These are phyloP conservation scores for Silvanus unidentatus DNA, from an alignment of 2,888 invertebrate genomes.

Conservation along the genomic window DNA sequence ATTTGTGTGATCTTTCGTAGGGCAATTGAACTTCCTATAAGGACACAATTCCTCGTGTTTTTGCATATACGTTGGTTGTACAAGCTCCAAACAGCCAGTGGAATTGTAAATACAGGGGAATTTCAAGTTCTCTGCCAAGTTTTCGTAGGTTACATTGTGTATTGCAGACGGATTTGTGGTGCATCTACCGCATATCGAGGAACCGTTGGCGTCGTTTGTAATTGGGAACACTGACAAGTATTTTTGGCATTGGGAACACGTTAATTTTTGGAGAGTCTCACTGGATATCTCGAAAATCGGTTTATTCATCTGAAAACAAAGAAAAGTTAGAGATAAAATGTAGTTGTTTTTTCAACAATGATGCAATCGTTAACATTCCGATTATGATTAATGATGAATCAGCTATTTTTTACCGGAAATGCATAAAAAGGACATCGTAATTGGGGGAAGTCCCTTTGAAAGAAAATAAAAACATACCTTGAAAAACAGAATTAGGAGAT, in stretches of 20 bases:
- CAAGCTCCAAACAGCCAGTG: constrained; percentile 31
- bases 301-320: no score
- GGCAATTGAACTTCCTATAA: constrained; percentile 31
- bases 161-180: constrained; percentile 18
- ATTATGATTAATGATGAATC: no score
- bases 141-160: constrained; percentile 31
- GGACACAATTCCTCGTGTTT: constrained; percentile 32
- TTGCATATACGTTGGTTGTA: constrained; percentile 23
- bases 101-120: constrained; percentile 34
- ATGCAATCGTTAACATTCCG: no score
- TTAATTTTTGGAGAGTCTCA: constrained; percentile 20
- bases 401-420: no score
- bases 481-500: no score
- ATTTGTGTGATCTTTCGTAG: constrained; percentile 13
- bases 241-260: constrained; percentile 30
- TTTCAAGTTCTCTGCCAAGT: constrained; percentile 23
- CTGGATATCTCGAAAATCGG: no score
- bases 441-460: no score
- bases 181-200: constrained; percentile 35
- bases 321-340: no score
- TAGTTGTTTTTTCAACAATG: no score
- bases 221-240: constrained; percentile 34
- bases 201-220: constrained; percentile 10
- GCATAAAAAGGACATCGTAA: no score
- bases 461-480: no score